Conservation (phyloP, 2,888 invertebrate genomes). For the Parthenolecanium corni region DNA sequence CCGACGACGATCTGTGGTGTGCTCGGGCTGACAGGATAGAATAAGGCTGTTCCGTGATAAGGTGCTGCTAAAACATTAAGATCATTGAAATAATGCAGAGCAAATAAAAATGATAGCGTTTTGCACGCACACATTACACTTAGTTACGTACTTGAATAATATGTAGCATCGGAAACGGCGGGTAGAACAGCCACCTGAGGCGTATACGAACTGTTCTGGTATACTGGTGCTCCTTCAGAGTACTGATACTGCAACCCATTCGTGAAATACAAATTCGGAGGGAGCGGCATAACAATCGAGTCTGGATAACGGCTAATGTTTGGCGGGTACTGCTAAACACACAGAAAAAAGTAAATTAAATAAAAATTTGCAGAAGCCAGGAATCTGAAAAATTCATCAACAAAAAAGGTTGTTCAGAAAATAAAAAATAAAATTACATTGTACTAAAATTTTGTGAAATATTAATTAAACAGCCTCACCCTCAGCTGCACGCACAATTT, state of each 20-base stretch:
- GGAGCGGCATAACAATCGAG: constrained; percentile 14
- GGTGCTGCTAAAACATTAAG: constrained; percentile 1
- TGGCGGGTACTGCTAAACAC: constrained; percentile 7
- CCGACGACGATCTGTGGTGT: constrained; percentile 15
- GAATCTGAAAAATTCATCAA: too few species aligned
- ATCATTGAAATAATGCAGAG: background rate
- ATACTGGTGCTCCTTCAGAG: constrained; percentile 8
- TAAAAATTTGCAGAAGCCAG: too few species aligned
- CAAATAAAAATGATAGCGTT: too few species aligned
- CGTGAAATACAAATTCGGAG: constrained; percentile 16
- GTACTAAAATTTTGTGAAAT: too few species aligned
- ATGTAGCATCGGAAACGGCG: constrained; percentile 4
- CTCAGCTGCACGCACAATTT: too few species aligned
- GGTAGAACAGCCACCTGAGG: constrained; percentile 19
- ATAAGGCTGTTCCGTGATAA: constrained; percentile 16
- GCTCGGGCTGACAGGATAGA: constrained; percentile 16
- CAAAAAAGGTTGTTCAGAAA: too few species aligned
- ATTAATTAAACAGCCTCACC: too few species aligned
- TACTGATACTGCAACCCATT: constrained; percentile 19
- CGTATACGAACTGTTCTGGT: constrained; percentile 5
- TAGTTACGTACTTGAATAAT: constrained; percentile 3
- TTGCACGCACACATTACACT: background rate
- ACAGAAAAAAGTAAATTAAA: too few species aligned
- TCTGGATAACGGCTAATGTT: constrained; percentile 1
- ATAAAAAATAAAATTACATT: too few species aligned